Evolutionary conservation across 2,113 vertebrate genomes (phyloP).

Genomic region (Semnornis frantzii): DNA sequence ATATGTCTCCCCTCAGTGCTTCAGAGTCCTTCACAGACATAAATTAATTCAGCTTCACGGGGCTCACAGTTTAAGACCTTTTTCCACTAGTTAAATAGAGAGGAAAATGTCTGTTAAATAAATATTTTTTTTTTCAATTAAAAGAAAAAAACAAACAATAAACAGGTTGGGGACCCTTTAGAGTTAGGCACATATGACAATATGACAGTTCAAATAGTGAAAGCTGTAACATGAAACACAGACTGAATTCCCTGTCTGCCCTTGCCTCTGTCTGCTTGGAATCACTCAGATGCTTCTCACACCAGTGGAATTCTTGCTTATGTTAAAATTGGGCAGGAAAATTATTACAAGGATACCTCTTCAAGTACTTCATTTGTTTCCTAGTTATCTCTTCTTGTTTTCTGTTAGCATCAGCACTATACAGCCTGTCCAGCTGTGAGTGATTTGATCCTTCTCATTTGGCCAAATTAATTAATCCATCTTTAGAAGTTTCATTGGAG

Average conservation of each 20-base stretch:
- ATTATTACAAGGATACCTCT: background rate
- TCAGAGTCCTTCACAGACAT: background rate
- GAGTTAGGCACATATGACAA: background rate
- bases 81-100: constrained; percentile 5
- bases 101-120: background rate
- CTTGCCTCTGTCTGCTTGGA: background rate
- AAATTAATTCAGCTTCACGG: constrained; percentile 31
- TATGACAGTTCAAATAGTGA: background rate
- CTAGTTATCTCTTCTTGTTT: background rate
- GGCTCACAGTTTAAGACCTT: background rate
- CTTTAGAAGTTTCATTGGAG: background rate
- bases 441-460: background rate
- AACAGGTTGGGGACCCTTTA: background rate
- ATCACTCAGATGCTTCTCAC: background rate
- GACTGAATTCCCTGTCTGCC: background rate
- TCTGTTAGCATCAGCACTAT: background rate
- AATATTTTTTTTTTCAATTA: background rate
- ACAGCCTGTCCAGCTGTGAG: background rate
- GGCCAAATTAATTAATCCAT: background rate
- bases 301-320: background rate
- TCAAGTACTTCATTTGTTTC: background rate
- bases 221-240: background rate
- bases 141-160: no score
- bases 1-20: background rate
- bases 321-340: background rate